phyloP scores from a whole-genome alignment of 2,113 vertebrate species.

The Varanus komodoensis region DNA sequence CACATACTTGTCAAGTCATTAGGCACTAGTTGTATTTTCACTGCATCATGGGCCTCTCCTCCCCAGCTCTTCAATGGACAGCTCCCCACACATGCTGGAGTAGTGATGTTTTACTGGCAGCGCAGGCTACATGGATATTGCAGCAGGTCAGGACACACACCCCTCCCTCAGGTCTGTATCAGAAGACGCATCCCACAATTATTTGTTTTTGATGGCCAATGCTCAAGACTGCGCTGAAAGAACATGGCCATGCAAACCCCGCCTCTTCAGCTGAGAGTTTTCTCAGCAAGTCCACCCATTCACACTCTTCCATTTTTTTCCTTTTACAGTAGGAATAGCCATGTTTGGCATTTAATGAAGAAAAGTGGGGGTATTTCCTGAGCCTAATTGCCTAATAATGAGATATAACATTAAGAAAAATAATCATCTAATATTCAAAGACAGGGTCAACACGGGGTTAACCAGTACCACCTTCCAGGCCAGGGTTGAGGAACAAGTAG shows the following conservation, averaged over 20 bases:
- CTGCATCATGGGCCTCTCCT: not conserved
- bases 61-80: not conserved
- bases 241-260: not conserved
- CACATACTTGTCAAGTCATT: constrained; percentile 33
- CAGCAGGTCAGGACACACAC: not conserved
- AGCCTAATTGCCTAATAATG: not conserved
- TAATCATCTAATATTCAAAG: not conserved
- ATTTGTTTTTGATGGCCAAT: not conserved
- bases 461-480: not conserved
- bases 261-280: not conserved
- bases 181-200: not conserved
- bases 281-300: not conserved
- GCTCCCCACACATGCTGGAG: too few relatives aligned
- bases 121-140: not conserved
- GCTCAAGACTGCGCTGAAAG: not conserved
- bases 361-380: too few relatives aligned
- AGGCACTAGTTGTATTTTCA: constrained; percentile 24
- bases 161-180: not conserved
- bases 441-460: not conserved
- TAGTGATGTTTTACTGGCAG: not conserved
- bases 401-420: not conserved
- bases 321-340: not conserved
- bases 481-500: not conserved
- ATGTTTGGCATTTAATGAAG: not conserved
- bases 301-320: not conserved